Evolutionary conservation across 2,113 vertebrate genomes (phyloP), one percentile per base, ranked within the genome.

Genomic region (Scytalopus superciliaris): DNA sequence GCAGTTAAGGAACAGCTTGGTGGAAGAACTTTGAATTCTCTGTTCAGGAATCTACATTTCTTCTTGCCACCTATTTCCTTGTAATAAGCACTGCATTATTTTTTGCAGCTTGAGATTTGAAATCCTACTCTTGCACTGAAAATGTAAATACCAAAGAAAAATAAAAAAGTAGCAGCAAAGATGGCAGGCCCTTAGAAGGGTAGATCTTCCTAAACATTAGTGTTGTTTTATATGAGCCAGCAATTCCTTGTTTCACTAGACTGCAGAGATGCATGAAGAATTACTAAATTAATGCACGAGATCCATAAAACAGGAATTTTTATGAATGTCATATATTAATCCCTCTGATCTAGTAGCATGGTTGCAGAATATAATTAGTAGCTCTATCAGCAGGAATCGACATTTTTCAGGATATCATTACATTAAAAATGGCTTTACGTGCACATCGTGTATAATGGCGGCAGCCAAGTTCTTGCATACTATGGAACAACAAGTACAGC

Each of bases 371-470:
- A 49, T 78, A 94, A 96, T 93, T 81, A 59, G 27, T 37, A 89
- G 35, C 49, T 92, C 60, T 78, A 49, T 68, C 81, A 92, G 53
- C 62, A 91, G 77, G 66, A 89, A 56, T 56, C 60, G 67, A 75
- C 31, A 45, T 94, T 73, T 87, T 25, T 79, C 40, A 78, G 59
- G 87, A 52, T 49, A 72, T 52, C n/a, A n/a, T 60, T 87, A 87
- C 24, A 78, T 68, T 69, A 75, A 89, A 91, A 84, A 22, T n/a
- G n/a, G 37, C 47, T 78, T 91, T 89, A 52, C 0, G 0, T 67
- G 45, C 0, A 0, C 22, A 19, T 72, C 73, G 75, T 37, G 24
- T 35, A 19, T 45, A 78, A 78, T 19, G 27, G 30, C 0, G 0
- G 50, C 22, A 64, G 33, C 35, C 56, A 60, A 73, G 37, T 56